Base-by-base conservation (phyloP, 2,797 vertebrate species). In the Kryptopterus vitreolus region DNA sequence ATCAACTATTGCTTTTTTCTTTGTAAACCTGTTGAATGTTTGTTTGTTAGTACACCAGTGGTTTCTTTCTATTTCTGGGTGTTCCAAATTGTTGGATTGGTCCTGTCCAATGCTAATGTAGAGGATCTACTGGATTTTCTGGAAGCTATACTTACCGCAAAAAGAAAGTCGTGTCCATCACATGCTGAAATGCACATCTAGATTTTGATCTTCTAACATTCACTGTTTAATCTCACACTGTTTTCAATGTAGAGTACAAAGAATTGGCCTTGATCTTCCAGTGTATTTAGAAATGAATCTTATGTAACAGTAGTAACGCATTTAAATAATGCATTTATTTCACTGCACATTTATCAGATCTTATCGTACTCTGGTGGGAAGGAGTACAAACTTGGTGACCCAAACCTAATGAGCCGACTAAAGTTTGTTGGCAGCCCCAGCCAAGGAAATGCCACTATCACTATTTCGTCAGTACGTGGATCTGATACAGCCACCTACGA, bases 401-500 rank as follows among this genome's bases (percentile, higher is more conserved):
- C 90, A 0, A 79, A 86, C 1, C 72, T 96, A 79, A 91, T 93
- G 86, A 89, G 90, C 55, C 91, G 95, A 3, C 84, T 97, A 33
- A 83, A 78, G 1, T 98, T 98, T 58, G 85, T 80, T 4, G 77
- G 57, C 0, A 88, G 95, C 84, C 96, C 96, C 2, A 90, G 89
- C 53, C 87, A 71, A 71, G 94, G 97, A 0, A 95, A 98, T 0
- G 97, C 97, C 13, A 95, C 96, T 31, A 89, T 98, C 84, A 85
- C 86, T 31, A 69, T 99, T 48, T 82, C 92, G 0, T 82, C 92
- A 24, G 71, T 96, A 69, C 89, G 75, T 50, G 24, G 71, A 0
- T 87, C 91, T 0, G 97, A 99, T 91, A 96, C 93, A 0, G 93
- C 88, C 61, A 98, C 96, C 24, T 98, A 97, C 73, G 94, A 96